Evolutionary conservation across 1,140 invertebrate genomes (phyloP).

Genomic region (Ceratina australensis): DNA sequence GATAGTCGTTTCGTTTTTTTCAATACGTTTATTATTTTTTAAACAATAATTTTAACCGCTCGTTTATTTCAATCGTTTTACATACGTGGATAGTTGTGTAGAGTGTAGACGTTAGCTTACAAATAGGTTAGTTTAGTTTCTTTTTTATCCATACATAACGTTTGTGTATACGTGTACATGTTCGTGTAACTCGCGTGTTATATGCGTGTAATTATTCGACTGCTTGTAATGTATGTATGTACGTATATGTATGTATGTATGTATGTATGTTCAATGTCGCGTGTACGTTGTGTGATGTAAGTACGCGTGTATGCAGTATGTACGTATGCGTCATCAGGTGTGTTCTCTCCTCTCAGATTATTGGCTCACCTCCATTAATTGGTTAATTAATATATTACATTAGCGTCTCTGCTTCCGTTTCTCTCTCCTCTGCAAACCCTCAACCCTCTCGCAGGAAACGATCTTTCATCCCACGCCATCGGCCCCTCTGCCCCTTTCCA

Average conservation of each 20-base stretch:
- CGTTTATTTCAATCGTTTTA: constrained; percentile 77
- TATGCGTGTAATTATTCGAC: constrained; percentile 38
- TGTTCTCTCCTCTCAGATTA: constrained; percentile 65
- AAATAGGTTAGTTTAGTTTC: constrained; percentile 80
- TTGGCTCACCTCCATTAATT: constrained; percentile 72
- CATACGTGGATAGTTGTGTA: constrained; percentile 78
- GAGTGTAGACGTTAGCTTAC: constrained; percentile 81
- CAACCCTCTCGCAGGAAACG: constrained; percentile 3
- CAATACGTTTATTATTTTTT: constrained; percentile 75
- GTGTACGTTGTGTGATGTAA: constrained; percentile 9
- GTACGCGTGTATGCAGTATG: constrained; percentile 26
- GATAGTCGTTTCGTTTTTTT: constrained; percentile 48
- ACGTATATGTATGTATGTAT: not conserved
- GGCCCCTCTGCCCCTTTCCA: constrained; percentile 9
- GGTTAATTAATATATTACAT: constrained; percentile 76
- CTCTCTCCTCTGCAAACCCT: constrained; percentile 34
- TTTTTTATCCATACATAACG: constrained; percentile 73
- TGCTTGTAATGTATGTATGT: not conserved
- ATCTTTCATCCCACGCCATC: constrained; percentile 25
- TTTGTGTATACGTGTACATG: constrained; percentile 20
- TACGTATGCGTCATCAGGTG: constrained; percentile 42
- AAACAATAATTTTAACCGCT: constrained; percentile 79
- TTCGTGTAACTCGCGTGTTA: constrained; percentile 19
- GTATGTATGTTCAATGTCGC: constrained; percentile 23
- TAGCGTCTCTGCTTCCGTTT: constrained; percentile 61